These are phyloP conservation scores for Lacerta viridis DNA, from an alignment of 2,797 vertebrate species.

Conservation along the genomic window DNA sequence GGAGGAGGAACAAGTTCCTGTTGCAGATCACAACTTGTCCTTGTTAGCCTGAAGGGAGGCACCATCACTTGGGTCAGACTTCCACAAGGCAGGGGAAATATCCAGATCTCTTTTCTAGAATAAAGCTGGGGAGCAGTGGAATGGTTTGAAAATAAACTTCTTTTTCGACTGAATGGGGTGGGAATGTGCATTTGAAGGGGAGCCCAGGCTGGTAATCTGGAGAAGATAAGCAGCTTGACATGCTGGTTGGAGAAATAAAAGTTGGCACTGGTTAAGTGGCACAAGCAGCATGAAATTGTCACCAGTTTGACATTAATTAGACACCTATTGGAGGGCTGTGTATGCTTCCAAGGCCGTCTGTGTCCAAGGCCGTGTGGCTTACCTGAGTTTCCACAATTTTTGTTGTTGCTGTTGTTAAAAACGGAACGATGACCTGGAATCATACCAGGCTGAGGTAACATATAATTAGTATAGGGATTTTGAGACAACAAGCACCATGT, in stretches of 20 bases:
- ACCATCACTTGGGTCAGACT: constrained; percentile 18
- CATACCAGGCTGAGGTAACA: constrained; percentile 13
- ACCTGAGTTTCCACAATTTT: constrained; percentile 33
- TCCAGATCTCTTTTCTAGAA: constrained; percentile 10
- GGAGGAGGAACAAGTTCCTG: constrained; percentile 40
- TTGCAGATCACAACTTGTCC: constrained; percentile 48
- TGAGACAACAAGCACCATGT: constrained; percentile 1
- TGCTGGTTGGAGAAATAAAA: constrained; percentile 48
- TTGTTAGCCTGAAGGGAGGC: constrained; percentile 36
- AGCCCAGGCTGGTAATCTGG: constrained; percentile 63
- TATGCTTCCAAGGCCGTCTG: constrained; percentile 63
- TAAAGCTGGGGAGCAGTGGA: neutral
- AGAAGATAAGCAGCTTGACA: constrained; percentile 46
- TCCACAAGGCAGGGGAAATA: constrained; percentile 1
- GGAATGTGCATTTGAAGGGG: constrained; percentile 52
- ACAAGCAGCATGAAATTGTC: constrained; percentile 72
- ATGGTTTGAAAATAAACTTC: constrained; percentile 24
- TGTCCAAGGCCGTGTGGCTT: constrained; percentile 46
- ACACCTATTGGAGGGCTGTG: constrained; percentile 72
- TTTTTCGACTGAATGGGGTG: neutral
- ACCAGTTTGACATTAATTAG: constrained; percentile 77
- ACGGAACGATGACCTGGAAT: constrained; percentile 18
- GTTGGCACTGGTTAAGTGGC: constrained; percentile 75
- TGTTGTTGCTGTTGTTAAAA: constrained; percentile 15
- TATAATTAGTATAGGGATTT: constrained; percentile 56